Base-by-base conservation (phyloP, 1,140 invertebrate species). In the Holcopasites calliopsidis region DNA sequence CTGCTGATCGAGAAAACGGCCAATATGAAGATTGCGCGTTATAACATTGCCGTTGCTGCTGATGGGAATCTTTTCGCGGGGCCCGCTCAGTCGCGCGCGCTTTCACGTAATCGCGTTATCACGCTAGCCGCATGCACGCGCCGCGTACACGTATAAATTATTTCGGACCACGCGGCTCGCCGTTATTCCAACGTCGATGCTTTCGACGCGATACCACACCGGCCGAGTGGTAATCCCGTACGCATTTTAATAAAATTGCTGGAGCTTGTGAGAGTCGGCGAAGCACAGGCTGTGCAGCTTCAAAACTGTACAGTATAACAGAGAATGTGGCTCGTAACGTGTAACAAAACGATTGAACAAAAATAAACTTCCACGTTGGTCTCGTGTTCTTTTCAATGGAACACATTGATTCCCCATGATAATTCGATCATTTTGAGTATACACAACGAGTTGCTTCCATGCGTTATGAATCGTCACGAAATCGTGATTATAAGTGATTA, bases 81-180 rank as follows among this genome's bases (percentile, higher is more conserved):
- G n/a, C n/a, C n/a, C n/a, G 23, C 23, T 40, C 0, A 21, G 13
- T 65, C 49, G 54, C 71, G 31, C 49, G 16, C n/a, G 60, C 60
- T 65, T 35, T 28, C 60, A 74, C 50, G n/a, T 65, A 66, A 74
- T 65, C 71, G 61, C 21, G 28, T 74, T 74, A 65, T 65, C 61
- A 65, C 13, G 49, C 50, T 5, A 23, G 61, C 31, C 11, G 61
- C 61, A 55, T 33, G 38, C 60, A 52, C 44, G 49, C 47, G 23
- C 35, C 7, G n/a, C 16, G 28, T 13, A 68, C 50, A 26, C 65
- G 38, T 58, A 13, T 65, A 65, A 74, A 65, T 72, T 74, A 74
- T 74, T 65, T 35, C 5, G 7, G 13, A 26, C 13, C 26, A 44
- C 23, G 61, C 71, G 10, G 49, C 28, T 18, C n/a, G 50, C 50